A percentile compares a stretch with the other conserved stretches of the same genome.
phyloP scores from a whole-genome alignment of 2,113 vertebrate species.

The Tautogolabrus adspersus region DNA sequence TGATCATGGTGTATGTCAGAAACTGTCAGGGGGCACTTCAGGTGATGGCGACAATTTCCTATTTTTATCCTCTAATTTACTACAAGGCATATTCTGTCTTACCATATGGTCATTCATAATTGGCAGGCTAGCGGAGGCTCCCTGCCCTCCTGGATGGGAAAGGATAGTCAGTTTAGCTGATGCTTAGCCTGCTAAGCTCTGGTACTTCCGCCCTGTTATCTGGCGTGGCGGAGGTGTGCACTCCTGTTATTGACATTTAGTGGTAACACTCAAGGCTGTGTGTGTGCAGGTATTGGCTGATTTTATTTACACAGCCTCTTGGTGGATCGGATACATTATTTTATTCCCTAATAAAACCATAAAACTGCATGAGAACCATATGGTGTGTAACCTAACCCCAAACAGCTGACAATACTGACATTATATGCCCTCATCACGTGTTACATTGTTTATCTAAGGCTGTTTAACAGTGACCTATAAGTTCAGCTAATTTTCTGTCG shows the following conservation, averaged over 20 bases:
- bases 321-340: slow-evolving; percentile 15
- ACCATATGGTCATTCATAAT: slow-evolving; percentile 49
- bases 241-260: slow-evolving; percentile 33
- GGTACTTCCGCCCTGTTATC: slow-evolving; percentile 69
- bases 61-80: not conserved
- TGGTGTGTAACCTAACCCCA: slow-evolving; percentile 4
- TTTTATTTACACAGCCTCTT: slow-evolving; percentile 35
- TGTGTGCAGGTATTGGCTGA: not conserved
- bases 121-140: not conserved
- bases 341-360: not conserved
- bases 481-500: not conserved
- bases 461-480: not conserved
- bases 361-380: not conserved
- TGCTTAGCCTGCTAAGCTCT: slow-evolving; percentile 74
- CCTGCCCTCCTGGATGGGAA: slow-evolving; percentile 1
- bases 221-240: slow-evolving; percentile 14
- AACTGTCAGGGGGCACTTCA: too few species aligned
- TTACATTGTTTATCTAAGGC: not conserved
- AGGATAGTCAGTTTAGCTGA: slow-evolving; percentile 62
- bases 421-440: not conserved
- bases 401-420: not conserved
- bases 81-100: not conserved
- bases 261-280: slow-evolving; percentile 18
- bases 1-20: not conserved
- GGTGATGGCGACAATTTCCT: not conserved